Evolutionary conservation across 53 echinoderm and acorn worm genomes (phyloP), one percentile per base, ranked within the genome.

Genomic region (Temnopleurus reevesii): DNA sequence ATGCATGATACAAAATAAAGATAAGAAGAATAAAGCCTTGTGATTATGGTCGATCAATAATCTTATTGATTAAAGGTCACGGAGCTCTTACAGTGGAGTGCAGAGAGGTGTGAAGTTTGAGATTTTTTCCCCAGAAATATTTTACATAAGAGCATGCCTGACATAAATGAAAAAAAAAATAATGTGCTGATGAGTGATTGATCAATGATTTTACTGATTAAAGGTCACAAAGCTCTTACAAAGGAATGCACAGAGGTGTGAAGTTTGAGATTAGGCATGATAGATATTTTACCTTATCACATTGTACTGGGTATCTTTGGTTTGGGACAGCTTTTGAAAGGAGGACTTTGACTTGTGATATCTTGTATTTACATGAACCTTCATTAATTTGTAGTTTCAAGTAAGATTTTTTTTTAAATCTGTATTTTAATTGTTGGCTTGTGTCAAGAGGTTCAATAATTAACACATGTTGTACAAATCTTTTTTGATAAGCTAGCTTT

Each of bases 291-390:
- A 41, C 8, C 34, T 43, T 38, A 71, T 71, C 71, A 7, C 19
- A 71, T 71, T 41, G 38, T 71, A n/a, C 7, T 38, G 2, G 31
- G 34, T 63, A 33, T 33, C 33, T 63, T 13, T 63, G 12, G 25
- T 58, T 31, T 29, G 13, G 0, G 2, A 33, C 30, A 29, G 21
- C 71, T 71, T 41, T 8, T n/a, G 2, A 38, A 41, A 1, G n/a
- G 7, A 71, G 41, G 71, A 71, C 71, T 71, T 71, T 71, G 71
- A 71, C 36, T n/a, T 71, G 41, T 71, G 71, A 71, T 71, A 41
- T 71, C 18, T 71, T 34, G 30, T n/a, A 41, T 41, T 41, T 71
- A 6, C 24, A 71, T n/a, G 36, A 41, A 7, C 36, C 36, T 36
- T 17, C 71, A 71, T n/a, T 7, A 41, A 71, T 71, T n/a, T n/a